Evolutionary conservation across 2,113 vertebrate species (phyloP), one percentile per base, ranked within the genome.

Genomic region (Dunckerocampus dactyliophorus): DNA sequence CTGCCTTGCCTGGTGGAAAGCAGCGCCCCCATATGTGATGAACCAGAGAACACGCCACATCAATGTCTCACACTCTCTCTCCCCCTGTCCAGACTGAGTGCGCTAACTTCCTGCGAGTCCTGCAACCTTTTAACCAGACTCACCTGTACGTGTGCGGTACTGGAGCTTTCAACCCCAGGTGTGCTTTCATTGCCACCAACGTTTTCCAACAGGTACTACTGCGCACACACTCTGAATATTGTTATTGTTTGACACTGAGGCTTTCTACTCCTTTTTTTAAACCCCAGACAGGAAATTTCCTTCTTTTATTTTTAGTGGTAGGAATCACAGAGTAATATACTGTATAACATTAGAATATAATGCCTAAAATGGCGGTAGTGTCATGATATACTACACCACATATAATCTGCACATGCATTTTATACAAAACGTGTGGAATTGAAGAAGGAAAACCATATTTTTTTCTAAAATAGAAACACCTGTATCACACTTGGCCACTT

Each of bases 91-190:
- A 92, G 91, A 51, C 74, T 72, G 91, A 92, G 72, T 92, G 91
- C 73, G 89, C 87, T 1, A 92, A 92, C 85, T 92, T 92, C 83
- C 76, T 92, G 69, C 80, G 91, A 24, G 91, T 92, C 37, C 77
- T 92, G 58, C 89, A 92, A 69, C 77, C 77, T 39, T 92, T 88
- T 59, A 92, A 92, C 77, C 87, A 92, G 80, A 92, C 88, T 54
- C 91, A 92, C 65, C 85, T 92, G 56, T 92, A 92, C 10, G 76
- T 90, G 37, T 92, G 91, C 28, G 91, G 90, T 20, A 92, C 91
- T 0, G 91, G 91, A 39, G 91, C 91, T 39, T 92, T 92, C 74
- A 91, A 92, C 76, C 91, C 91, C 7, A 87, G 89, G 65, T 92
- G 91, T 67, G 85, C 89, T 58, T 89, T 88, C 75, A 85, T 92